Evolutionary conservation across 2,888 invertebrate species (phyloP).

Genomic region (Caenorhabditis sp.): DNA sequence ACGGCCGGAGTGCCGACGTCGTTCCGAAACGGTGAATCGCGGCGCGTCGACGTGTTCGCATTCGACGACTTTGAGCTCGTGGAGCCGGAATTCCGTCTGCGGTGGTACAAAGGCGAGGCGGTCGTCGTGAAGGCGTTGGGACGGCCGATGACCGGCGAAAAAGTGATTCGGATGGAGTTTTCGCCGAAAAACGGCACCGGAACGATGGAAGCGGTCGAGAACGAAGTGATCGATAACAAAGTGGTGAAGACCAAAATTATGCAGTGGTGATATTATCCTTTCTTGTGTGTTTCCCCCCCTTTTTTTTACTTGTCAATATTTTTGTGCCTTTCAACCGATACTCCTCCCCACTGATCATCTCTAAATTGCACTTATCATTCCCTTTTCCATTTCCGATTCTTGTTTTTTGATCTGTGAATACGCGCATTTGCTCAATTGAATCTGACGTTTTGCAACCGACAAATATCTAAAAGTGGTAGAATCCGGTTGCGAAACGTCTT

Average conservation of each 20-base stretch:
- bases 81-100: constrained; percentile 54
- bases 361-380: no score
- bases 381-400: no score
- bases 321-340: no score
- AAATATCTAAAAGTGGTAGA: no score
- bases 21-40: constrained; percentile 16
- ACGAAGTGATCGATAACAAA: not conserved
- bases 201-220: constrained; percentile 12
- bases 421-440: no score
- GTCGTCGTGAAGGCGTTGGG: constrained; percentile 18
- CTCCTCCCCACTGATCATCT: no score
- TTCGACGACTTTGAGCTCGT: constrained; percentile 49
- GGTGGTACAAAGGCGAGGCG: constrained; percentile 27
- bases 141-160: constrained; percentile 6
- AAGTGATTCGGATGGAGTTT: constrained; percentile 3
- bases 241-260: not conserved
- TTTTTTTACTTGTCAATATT: no score
- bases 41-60: constrained; percentile 8
- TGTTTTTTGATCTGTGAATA: no score
- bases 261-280: no score
- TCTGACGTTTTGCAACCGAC: no score
- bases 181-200: not conserved
- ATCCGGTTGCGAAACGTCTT: no score
- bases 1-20: constrained; percentile 8
- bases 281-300: no score